phyloP scores from a whole-genome alignment of 1,140 invertebrate genomes.

The Platyura marginata region DNA sequence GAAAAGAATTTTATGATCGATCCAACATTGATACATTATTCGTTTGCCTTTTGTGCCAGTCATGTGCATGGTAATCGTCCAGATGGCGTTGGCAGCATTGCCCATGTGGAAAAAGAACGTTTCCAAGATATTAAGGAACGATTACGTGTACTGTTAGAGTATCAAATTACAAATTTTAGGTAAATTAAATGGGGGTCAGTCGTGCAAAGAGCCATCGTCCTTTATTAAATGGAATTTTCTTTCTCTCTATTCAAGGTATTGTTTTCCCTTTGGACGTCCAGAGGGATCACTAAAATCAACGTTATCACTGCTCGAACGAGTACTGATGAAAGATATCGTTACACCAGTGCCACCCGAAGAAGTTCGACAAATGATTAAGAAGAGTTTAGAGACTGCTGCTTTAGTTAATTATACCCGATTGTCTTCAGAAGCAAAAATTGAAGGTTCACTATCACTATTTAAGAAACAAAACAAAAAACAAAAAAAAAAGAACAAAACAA shows the following conservation, averaged over 20 bases:
- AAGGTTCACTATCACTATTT: constrained; percentile 42
- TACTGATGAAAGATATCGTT: constrained; percentile 97
- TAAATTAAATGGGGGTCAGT: too few relatives aligned
- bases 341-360: constrained; percentile 95
- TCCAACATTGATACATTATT: constrained; percentile 95
- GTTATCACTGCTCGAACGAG: constrained; percentile 84
- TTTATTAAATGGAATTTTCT: not conserved
- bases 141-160: constrained; percentile 77
- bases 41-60: constrained; percentile 96
- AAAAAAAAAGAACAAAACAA: too few relatives aligned
- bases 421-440: constrained; percentile 92
- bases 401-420: constrained; percentile 93
- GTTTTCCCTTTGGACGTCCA: constrained; percentile 96
- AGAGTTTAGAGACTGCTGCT: constrained; percentile 93
- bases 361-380: constrained; percentile 87
- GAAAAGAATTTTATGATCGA: constrained; percentile 90
- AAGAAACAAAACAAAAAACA: constrained; percentile 2
- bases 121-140: constrained; percentile 96
- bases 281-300: constrained; percentile 95
- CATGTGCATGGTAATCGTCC: constrained; percentile 98
- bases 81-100: constrained; percentile 95
- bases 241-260: constrained; percentile 46
- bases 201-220: too few relatives aligned
- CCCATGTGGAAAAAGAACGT: constrained; percentile 92
- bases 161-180: constrained; percentile 99